Evolutionary conservation across 2,113 vertebrate species (phyloP).

Genomic region (Psilopsiagon aurifrons): DNA sequence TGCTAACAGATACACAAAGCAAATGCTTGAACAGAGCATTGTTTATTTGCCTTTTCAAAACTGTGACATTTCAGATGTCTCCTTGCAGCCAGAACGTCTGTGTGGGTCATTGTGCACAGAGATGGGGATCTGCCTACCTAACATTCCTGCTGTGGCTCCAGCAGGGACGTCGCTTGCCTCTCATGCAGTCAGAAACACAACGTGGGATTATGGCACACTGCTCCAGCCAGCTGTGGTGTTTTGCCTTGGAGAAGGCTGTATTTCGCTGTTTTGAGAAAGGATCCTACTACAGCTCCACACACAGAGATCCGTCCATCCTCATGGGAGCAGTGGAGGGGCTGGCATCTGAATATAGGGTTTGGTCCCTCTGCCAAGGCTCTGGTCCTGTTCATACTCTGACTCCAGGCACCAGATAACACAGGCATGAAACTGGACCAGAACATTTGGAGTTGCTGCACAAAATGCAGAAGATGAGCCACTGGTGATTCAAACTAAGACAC

Average conservation of each 20-base stretch:
- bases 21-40: conserved; percentile 20
- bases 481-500: neutral
- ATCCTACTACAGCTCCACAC: neutral
- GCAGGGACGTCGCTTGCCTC: rapidly evolving
- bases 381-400: neutral
- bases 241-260: neutral
- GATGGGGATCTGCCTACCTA: conserved; percentile 18
- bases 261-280: neutral
- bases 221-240: neutral
- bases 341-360: neutral
- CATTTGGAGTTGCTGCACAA: neutral
- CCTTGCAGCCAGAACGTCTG: conserved; percentile 3
- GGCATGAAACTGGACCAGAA: neutral
- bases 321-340: rapidly evolving
- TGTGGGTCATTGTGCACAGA: neutral
- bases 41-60: conserved; percentile 56
- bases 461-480: neutral
- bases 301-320: neutral
- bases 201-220: rapidly evolving
- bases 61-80: conserved; percentile 54
- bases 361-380: neutral
- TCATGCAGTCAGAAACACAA: neutral
- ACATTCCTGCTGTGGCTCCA: rapidly evolving
- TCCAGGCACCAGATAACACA: neutral
- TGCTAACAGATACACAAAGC: conserved; percentile 39